Conservation (phyloP, 2,888 invertebrate species). For the Napeogenes inachia region DNA sequence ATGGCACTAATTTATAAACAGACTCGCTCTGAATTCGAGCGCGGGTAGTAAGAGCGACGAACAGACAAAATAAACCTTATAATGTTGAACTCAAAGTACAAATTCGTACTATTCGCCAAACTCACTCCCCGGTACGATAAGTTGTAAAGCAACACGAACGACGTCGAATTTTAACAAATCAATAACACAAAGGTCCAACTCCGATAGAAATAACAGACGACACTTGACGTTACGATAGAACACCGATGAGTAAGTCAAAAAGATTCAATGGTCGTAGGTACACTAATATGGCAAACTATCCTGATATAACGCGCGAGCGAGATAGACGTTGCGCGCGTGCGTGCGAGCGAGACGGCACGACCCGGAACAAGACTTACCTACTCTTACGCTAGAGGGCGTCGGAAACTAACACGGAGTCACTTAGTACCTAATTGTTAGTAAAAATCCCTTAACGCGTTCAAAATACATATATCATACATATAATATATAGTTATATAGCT, state of each 20-base stretch:
- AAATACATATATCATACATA: slow-evolving; percentile 73
- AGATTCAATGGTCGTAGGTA: slow-evolving; percentile 52
- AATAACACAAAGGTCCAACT: slow-evolving; percentile 29
- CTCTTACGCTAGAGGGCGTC: slow-evolving; percentile 28
- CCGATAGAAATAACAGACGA: slow-evolving; percentile 21
- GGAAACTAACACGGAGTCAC: slow-evolving; percentile 57
- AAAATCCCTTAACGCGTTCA: slow-evolving; percentile 76
- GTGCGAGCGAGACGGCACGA: slow-evolving; percentile 42
- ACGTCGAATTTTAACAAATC: slow-evolving; percentile 31
- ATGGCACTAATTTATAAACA: slow-evolving; percentile 17
- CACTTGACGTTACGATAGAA: slow-evolving; percentile 33
- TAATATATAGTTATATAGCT: slow-evolving; percentile 55
- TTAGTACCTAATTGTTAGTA: slow-evolving; percentile 74
- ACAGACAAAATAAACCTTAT: neutral
- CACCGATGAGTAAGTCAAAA: slow-evolving; percentile 68
- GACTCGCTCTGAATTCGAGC: neutral
- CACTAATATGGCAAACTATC: slow-evolving; percentile 73
- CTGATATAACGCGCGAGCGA: slow-evolving; percentile 53
- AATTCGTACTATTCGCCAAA: neutral
- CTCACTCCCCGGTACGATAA: neutral
- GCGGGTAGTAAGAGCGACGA: neutral
- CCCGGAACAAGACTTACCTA: slow-evolving; percentile 41
- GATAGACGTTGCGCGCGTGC: slow-evolving; percentile 36
- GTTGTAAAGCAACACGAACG: slow-evolving; percentile 13
- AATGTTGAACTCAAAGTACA: neutral